phyloP scores from a whole-genome alignment of 2,797 vertebrate species.

The Ceryle rudis region DNA sequence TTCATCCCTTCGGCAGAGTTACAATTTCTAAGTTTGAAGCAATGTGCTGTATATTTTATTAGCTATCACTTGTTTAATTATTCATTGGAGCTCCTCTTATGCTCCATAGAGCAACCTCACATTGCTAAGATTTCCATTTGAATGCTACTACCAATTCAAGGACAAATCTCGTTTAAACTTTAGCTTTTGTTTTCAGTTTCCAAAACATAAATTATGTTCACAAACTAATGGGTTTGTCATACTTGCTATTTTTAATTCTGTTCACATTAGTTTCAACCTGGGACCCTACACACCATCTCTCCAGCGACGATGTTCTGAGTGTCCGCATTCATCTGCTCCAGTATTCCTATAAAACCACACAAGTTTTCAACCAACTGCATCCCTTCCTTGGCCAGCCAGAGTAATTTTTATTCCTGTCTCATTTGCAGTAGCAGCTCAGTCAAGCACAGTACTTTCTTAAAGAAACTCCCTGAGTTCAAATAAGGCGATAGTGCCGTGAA shows the following conservation, averaged over 20 bases:
- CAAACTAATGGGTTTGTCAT: constrained; percentile 48
- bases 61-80: constrained; percentile 83
- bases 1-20: constrained; percentile 80
- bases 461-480: constrained; percentile 49
- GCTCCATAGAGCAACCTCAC: constrained; percentile 80
- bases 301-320: neutral
- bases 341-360: constrained; percentile 15
- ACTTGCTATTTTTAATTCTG: constrained; percentile 36
- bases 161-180: constrained; percentile 68
- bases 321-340: constrained; percentile 47
- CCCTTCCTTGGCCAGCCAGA: constrained; percentile 42
- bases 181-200: constrained; percentile 54
- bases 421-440: constrained; percentile 71
- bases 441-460: constrained; percentile 64
- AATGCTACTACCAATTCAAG: constrained; percentile 73
- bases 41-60: constrained; percentile 83
- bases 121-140: constrained; percentile 79
- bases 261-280: neutral
- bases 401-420: constrained; percentile 71
- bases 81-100: constrained; percentile 78
- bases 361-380: constrained; percentile 45
- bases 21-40: constrained; percentile 78
- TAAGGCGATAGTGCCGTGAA: constrained; percentile 79
- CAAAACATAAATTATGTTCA: constrained; percentile 53
- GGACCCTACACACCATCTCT: neutral